Evolutionary conservation across 2,113 vertebrate species (phyloP).

Genomic region (Apteryx mantelli): DNA sequence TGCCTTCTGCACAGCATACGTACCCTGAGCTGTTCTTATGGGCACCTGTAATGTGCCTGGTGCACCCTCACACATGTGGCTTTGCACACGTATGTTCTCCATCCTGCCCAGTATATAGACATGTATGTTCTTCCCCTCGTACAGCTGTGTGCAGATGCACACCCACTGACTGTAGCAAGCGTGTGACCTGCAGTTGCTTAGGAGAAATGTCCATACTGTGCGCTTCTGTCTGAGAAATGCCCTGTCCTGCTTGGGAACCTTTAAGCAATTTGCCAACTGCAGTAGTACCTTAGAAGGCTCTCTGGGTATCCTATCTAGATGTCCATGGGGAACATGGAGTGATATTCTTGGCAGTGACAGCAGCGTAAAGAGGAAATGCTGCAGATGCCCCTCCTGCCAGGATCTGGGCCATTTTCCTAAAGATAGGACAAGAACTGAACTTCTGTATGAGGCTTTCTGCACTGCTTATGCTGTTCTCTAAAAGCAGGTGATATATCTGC

Average conservation of each 20-base stretch:
- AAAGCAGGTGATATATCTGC: background rate
- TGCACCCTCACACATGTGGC: background rate
- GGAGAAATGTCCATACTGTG: background rate
- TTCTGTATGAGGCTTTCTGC: background rate
- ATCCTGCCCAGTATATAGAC: background rate
- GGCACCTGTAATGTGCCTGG: background rate
- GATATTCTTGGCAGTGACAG: background rate
- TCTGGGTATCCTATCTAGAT: background rate
- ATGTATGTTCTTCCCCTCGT: too few species aligned
- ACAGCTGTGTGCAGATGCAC: background rate
- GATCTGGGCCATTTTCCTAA: background rate
- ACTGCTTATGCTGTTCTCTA: background rate
- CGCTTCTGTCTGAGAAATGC: background rate
- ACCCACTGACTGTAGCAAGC: too few species aligned
- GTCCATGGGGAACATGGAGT: background rate
- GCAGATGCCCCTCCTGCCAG: background rate
- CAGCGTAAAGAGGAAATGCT: constrained; percentile 5
- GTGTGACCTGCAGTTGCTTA: background rate
- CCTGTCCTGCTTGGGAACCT: background rate
- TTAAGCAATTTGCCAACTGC: background rate
- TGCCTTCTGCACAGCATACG: fast-evolving
- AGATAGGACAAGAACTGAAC: background rate
- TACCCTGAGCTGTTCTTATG: background rate
- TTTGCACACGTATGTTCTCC: background rate
- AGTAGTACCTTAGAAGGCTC: background rate